Conservation (phyloP, 2,888 invertebrate genomes). For the Allygus modestus region DNA sequence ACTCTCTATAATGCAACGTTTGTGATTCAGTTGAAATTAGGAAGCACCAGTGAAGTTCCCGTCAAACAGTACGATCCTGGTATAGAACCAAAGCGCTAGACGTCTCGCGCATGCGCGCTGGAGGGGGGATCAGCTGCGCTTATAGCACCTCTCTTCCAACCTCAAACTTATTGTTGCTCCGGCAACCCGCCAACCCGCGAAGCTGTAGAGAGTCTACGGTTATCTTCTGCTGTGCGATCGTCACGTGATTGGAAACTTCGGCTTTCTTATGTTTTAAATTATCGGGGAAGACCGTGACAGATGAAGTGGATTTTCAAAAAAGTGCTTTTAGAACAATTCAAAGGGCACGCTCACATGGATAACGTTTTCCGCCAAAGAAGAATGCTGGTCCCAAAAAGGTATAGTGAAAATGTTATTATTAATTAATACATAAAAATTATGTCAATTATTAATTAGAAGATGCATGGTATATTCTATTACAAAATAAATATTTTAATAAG, state of each 20-base stretch:
- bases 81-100: background rate
- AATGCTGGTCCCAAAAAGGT: slow-evolving; percentile 74
- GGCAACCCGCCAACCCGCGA: slow-evolving; percentile 17
- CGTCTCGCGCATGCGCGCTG: background rate
- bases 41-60: too few relatives aligned
- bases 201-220: background rate
- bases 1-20: too few relatives aligned
- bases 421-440: slow-evolving; percentile 57
- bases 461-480: too few relatives aligned
- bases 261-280: background rate
- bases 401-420: slow-evolving; percentile 42
- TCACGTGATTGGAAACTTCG: background rate
- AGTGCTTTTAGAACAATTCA: slow-evolving; percentile 38
- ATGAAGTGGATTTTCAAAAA: slow-evolving; percentile 51
- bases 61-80: too few relatives aligned
- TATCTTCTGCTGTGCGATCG: background rate
- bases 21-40: too few relatives aligned
- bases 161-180: slow-evolving; percentile 30
- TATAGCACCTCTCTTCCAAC: slow-evolving; percentile 18
- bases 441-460: too few relatives aligned
- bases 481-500: background rate
- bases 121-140: slow-evolving; percentile 47
- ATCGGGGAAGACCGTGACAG: background rate
- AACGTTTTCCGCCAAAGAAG: slow-evolving; percentile 73
- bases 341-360: slow-evolving; percentile 68